These are phyloP conservation scores for Ctenomys sociabilis DNA, from an alignment of 2,113 vertebrate species.

Conservation along the genomic window DNA sequence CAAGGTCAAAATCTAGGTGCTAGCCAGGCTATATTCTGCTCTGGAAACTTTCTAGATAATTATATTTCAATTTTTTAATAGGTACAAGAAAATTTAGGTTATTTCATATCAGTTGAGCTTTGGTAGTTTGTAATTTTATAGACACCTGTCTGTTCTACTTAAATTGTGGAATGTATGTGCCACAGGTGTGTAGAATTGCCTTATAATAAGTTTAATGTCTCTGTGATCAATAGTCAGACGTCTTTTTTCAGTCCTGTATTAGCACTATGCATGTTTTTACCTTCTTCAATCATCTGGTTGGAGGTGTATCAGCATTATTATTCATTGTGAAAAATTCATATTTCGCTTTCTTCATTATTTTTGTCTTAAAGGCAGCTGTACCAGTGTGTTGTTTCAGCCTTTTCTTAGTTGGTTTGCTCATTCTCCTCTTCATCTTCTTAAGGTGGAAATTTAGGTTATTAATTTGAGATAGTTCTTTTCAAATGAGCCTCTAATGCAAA, in stretches of 20 bases:
- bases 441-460: not conserved
- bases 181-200: not conserved
- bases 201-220: not conserved
- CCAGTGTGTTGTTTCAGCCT: not conserved
- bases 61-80: not conserved
- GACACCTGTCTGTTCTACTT: not conserved
- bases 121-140: not conserved
- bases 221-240: not conserved
- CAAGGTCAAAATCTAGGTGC: not conserved
- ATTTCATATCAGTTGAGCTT: constrained; percentile 8
- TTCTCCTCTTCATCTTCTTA: not conserved
- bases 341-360: not conserved
- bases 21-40: not conserved
- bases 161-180: not conserved
- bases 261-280: not conserved
- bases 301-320: not conserved
- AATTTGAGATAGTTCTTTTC: not conserved
- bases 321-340: not conserved
- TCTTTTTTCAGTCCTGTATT: not conserved
- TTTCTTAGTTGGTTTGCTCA: constrained; percentile 16
- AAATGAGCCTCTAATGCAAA: not conserved
- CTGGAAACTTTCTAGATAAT: not conserved
- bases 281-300: not conserved
- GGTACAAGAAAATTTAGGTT: not conserved
- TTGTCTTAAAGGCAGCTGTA: not conserved